These are phyloP conservation scores for Esperia sulphurella DNA, from an alignment of 2,888 invertebrate species.

Conservation along the genomic window DNA sequence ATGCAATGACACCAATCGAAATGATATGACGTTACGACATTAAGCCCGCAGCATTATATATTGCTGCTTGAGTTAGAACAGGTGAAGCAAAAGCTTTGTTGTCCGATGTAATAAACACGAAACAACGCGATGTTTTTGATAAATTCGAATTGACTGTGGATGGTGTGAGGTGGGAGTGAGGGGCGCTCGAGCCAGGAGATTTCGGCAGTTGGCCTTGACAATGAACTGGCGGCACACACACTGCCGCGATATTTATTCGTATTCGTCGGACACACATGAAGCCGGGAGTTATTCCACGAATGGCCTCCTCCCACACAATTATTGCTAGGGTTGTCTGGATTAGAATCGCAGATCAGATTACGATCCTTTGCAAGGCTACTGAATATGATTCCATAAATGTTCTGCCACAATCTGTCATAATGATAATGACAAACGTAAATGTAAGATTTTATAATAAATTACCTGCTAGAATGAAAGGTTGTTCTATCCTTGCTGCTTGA, in stretches of 20 bases:
- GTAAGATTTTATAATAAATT: too few relatives aligned
- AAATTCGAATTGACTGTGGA: constrained; percentile 58
- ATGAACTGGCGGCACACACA: constrained; percentile 75
- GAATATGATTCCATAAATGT: too few relatives aligned
- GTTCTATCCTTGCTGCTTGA: too few relatives aligned
- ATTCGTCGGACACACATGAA: constrained; percentile 53
- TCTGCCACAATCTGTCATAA: too few relatives aligned
- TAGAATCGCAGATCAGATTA: background rate
- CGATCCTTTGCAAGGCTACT: too few relatives aligned
- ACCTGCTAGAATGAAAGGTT: too few relatives aligned
- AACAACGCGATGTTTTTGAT: constrained; percentile 49
- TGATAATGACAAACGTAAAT: too few relatives aligned
- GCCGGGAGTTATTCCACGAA: constrained; percentile 62
- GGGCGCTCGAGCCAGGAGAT: constrained; percentile 62
- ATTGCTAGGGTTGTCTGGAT: constrained; percentile 46
- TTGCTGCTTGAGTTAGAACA: constrained; percentile 37
- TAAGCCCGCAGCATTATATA: constrained; percentile 30
- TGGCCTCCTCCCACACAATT: constrained; percentile 68
- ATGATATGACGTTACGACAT: constrained; percentile 23
- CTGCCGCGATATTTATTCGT: constrained; percentile 34
- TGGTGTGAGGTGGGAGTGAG: constrained; percentile 47
- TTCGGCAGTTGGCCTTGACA: constrained; percentile 77
- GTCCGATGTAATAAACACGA: constrained; percentile 40
- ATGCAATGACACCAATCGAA: constrained; percentile 25
- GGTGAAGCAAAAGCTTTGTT: constrained; percentile 27